Base-by-base conservation (phyloP, 2,888 invertebrate species). In the Drosophila macrospina region DNA sequence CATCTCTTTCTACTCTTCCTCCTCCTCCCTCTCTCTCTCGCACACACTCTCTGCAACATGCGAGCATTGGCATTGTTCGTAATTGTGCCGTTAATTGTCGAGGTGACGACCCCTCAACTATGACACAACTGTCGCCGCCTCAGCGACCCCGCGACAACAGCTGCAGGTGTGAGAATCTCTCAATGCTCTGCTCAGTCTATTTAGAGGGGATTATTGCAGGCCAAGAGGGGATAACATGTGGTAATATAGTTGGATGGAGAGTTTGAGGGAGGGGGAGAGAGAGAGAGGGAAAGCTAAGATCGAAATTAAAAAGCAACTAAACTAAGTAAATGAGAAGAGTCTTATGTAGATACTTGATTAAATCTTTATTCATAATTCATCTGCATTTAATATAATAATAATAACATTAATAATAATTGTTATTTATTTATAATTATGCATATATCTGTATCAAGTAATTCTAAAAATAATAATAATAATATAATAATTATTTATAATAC, bases 1-100 rank as follows among this genome's bases (percentile, higher is more conserved):
- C 62, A 62, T 47, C 44, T 26, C 41, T 10, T 73, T 67, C 20
- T 2, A 5, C 39, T 16, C n/a, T 1, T 11, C 26, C 6, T 0
- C 37, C 11, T 15, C 6, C 10, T 39, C 13, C 0, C 20, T 1
- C 2, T 2, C 20, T 2, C n/a, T 30, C 20, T 24, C 20, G 1
- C 3, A 1, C 20, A 1, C 39, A 13, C 2, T 13, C 36, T 26
- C 50, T 42, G 20, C 66, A 61, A 47, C 66, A 66, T 24, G 55
- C 26, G 4, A n/a, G 54, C 78, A 68, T 70, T 73, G 77, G 56
- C 56, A 80, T 80, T 73, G 71, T 85, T 68, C 45, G 69, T 83
- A 88, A 88, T 85, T 88, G 88, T 88, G 76, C 41, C 81, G 80
- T 86, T 86, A 86, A 86, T 86, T 89, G 86, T 84, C 80, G 88